phyloP scores from a whole-genome alignment of 2,888 invertebrate genomes.

The Drosophila lutescens region DNA sequence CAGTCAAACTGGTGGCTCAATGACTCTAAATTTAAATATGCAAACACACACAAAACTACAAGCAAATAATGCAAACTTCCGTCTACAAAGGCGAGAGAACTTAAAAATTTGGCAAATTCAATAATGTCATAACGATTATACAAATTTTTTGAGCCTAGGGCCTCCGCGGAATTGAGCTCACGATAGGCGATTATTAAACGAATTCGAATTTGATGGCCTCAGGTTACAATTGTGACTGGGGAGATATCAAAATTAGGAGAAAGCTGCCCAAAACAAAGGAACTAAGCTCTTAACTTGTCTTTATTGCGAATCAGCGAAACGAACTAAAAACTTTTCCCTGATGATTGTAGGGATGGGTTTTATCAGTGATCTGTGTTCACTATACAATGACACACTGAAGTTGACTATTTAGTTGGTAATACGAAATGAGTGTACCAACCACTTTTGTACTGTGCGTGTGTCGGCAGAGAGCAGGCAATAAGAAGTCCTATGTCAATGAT shows the following conservation, averaged over 20 bases:
- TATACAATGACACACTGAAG: no score
- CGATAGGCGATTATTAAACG: conserved; percentile 37
- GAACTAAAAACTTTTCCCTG: no score
- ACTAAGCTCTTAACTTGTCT: conserved; percentile 2
- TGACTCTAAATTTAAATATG: conserved; percentile 51
- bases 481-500: no score
- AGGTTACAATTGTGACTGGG: conserved; percentile 11
- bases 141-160: conserved; percentile 37
- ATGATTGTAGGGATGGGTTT: no score
- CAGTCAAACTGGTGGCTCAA: conserved; percentile 44
- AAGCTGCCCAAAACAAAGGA: conserved; percentile 30
- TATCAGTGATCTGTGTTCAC: no score
- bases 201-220: conserved; percentile 24
- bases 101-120: conserved; percentile 32
- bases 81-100: conserved; percentile 13
- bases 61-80: conserved; percentile 55
- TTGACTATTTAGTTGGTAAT: no score
- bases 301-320: not conserved
- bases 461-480: no score
- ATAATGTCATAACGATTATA: conserved; percentile 45
- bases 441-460: no score
- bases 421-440: no score
- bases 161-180: conserved; percentile 20
- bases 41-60: conserved; percentile 20
- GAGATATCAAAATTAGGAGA: conserved; percentile 27